Evolutionary conservation across 1,140 invertebrate species (phyloP).

Genomic region (Ostrea edulis): DNA sequence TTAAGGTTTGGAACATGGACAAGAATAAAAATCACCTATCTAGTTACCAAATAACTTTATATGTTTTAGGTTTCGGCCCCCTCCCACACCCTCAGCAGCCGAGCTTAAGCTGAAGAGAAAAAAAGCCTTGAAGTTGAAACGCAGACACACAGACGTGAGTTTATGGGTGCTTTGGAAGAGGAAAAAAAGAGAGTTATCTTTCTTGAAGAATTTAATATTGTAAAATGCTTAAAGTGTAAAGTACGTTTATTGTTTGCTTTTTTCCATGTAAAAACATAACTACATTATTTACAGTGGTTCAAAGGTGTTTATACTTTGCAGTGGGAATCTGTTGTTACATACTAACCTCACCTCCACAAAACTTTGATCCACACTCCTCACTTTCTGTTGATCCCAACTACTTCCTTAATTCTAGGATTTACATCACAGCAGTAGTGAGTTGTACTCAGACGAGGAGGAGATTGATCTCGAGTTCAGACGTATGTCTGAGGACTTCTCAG

Average conservation of each 20-base stretch:
- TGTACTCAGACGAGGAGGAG: conserved; percentile 27
- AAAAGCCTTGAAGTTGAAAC: conserved; percentile 65
- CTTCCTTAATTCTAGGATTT: conserved; percentile 27
- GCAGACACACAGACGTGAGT: conserved; percentile 64
- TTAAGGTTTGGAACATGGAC: no score
- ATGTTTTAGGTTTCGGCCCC: conserved; percentile 57
- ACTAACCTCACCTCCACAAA: conserved; percentile 29
- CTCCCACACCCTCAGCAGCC: conserved; percentile 52
- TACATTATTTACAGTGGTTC: not conserved
- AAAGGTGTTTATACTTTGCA: conserved; percentile 21
- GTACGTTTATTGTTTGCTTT: no score
- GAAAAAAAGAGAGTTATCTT: conserved; percentile 13
- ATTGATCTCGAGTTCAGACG: conserved; percentile 18
- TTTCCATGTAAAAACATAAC: no score
- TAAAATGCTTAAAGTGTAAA: no score
- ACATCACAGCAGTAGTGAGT: conserved; percentile 22
- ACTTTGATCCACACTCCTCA: conserved; percentile 33
- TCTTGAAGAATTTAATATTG: not conserved
- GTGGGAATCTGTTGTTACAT: not conserved
- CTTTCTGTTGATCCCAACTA: conserved; percentile 33
- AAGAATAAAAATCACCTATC: no score
- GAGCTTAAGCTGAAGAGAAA: conserved; percentile 65
- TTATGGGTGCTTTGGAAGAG: not conserved
- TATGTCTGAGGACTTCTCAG: conserved; percentile 30
- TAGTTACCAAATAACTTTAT: not conserved